Base-by-base conservation (phyloP, 2,113 vertebrate genomes). In the Limanda limanda region DNA sequence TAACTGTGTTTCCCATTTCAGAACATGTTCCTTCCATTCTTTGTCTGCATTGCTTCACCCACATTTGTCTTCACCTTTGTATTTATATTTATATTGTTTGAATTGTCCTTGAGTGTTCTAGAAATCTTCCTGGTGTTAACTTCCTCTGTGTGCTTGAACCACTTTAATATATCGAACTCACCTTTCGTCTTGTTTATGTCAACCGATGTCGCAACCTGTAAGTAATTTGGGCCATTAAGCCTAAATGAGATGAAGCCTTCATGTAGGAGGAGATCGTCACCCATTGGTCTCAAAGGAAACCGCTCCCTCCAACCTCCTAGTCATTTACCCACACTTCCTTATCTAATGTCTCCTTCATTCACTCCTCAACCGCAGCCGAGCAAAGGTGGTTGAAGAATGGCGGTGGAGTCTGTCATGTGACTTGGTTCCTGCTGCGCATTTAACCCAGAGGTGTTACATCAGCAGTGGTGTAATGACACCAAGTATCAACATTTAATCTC, bases 191-290 rank as follows among this genome's bases (percentile, higher is more conserved):
- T 11, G 40, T 27, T 52, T 61, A 27, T 18, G 14, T 31, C 40
- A 2, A 21, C 24, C 18, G 5, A 12, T 42, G 10, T 42, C 10
- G 3, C 40, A 42, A 42, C 40, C 40, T 3, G 12, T 42, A 54
- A 42, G 24, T 51, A 6, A 51, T 17, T 1, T 18, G 21, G 9
- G 17, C 15, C 31, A 31, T 31, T 5, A 7, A 31, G 31, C 31
- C 31, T 31, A 1, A 31, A 31, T 31, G 31, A 31, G 31, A 7
- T 31, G 31, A 21, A n/a, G 23, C 25, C 17, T 27, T 5, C 17
- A 23, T 61, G 17, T 45, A n/a, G 76, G 48, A n/a, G n/a, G n/a
- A n/a, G n/a, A n/a, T n/a, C n/a, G n/a, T 23, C 78, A 66, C 47
- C 78, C 6, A 74, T 59, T 72, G 83, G 59, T 4, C 20, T 11